phyloP scores from a whole-genome alignment of 2,888 invertebrate species.

The Hypselothyrea guttata region DNA sequence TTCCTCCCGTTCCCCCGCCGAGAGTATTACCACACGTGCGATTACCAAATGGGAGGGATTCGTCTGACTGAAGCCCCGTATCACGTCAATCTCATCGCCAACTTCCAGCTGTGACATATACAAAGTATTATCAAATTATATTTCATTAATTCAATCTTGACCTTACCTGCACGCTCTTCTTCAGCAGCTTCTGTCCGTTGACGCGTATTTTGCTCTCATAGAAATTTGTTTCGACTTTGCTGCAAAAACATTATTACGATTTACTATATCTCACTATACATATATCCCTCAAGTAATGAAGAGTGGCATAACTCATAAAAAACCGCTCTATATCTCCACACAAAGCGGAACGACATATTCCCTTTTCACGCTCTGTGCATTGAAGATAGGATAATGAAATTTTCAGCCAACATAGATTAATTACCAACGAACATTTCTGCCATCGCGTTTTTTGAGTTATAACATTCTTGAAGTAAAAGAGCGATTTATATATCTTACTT shows the following conservation, averaged over 20 bases:
- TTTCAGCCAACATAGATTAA: too few relatives aligned
- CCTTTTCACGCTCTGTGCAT: too few relatives aligned
- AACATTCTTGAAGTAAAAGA: too few relatives aligned
- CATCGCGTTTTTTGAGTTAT: too few relatives aligned
- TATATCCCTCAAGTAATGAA: too few relatives aligned
- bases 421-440: too few relatives aligned
- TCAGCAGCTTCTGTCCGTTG: constrained; percentile 89
- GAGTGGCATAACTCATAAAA: too few relatives aligned
- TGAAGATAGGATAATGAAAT: too few relatives aligned
- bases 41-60: constrained; percentile 88
- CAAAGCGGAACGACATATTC: too few relatives aligned
- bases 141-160: neutral
- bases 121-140: neutral
- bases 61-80: constrained; percentile 86
- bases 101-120: constrained; percentile 83
- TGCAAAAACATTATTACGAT: constrained; percentile 69
- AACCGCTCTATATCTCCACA: neutral
- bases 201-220: constrained; percentile 91
- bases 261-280: neutral
- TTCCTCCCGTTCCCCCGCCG: constrained; percentile 84
- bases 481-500: constrained; percentile 84
- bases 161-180: constrained; percentile 88
- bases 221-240: constrained; percentile 90
- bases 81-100: constrained; percentile 91
- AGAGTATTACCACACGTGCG: constrained; percentile 87